Base-by-base conservation (phyloP, 2,113 vertebrate genomes). In the Sphaerodactylus townsendi region DNA sequence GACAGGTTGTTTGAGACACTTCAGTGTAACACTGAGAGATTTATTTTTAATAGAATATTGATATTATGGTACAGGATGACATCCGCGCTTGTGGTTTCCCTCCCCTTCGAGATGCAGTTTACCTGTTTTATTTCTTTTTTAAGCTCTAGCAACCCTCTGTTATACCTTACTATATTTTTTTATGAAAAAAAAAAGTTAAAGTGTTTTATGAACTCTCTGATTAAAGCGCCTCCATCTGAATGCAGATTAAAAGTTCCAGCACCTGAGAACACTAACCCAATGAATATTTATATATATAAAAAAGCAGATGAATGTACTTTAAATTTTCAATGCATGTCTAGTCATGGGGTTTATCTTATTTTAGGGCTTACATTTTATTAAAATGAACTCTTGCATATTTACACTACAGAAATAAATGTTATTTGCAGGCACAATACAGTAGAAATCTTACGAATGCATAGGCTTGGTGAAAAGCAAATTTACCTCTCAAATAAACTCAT, bases 281-380 rank as follows among this genome's bases (percentile, higher is more conserved):
- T 97, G 96, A 97, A 97, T 97, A 97, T 97, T 96, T 97, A 97
- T 96, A 96, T 88, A 85, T 15, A 94, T 62, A 96, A 96, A 95
- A 94, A 93, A 95, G 95, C 95, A 95, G 93, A 97, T 95, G 96
- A 96, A 96, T 96, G 92, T 93, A 94, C 94, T 95, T 95, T 97
- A 96, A 96, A 96, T 97, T 96, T 96, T 96, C 96, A 95, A 94
- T 95, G 95, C 94, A 96, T 94, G 93, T 95, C 96, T 96, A 96
- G 95, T 96, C 96, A 95, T 95, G 95, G 94, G 95, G 96, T 97
- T 97, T 96, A 96, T 96, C 96, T 96, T 96, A 96, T 96, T 96
- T 96, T 95, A 95, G 93, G 96, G 93, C 93, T 96, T 95, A 94
- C 93, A 95, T 96, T 96, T 96, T 97, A 96, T 97, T 96, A 97